Evolutionary conservation across 2,113 vertebrate genomes (phyloP), one percentile per base, ranked within the genome.

Genomic region (Dissostichus mawsoni): DNA sequence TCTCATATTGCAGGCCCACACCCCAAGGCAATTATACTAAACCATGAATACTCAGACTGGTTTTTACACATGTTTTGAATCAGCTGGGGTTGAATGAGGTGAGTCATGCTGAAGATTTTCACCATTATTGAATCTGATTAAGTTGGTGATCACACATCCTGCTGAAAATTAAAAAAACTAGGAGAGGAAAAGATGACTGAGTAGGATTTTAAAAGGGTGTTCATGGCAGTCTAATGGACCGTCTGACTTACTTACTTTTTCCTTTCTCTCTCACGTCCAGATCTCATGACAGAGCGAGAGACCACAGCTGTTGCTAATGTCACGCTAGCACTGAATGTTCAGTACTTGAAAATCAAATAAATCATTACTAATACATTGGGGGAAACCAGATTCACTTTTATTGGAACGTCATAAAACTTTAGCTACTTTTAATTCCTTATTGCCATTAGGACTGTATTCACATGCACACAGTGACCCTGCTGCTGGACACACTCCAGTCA

Each of bases 251-350:
- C 45, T 52, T 69, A 36, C 33, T 33, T 80, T 62, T 11, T 64
- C 44, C 59, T 36, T n/a, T 13, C 44, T 59, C 3, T 1, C 52
- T 59, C 29, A 11, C 63, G 18, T 29, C 23, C 23, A 23, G 20
- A 67, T 50, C 36, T 74, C 16, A 14, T n/a, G 18, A 44, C 50
- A 53, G 25, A 62, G 20, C 3, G 1, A 56, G 20, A 67, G 25
- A 44, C 52, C 65, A 13, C 76, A 89, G 86, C 83, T 83, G 82
- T 66, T 71, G 45, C 16, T 56, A 74, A 76, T 50, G 79, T 73
- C 84, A 78, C 3, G 5, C 75, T 25, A 13, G 44, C 8, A 69
- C 58, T 79, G 63, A 61, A 73, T 64, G 69, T 82, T 82, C 67
- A 57, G 56, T 12, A 12, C 29, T 33, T 7, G 44, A 23, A 51